Evolutionary conservation across 2,797 vertebrate genomes (phyloP).

Genomic region (Oophaga sylvatica): DNA sequence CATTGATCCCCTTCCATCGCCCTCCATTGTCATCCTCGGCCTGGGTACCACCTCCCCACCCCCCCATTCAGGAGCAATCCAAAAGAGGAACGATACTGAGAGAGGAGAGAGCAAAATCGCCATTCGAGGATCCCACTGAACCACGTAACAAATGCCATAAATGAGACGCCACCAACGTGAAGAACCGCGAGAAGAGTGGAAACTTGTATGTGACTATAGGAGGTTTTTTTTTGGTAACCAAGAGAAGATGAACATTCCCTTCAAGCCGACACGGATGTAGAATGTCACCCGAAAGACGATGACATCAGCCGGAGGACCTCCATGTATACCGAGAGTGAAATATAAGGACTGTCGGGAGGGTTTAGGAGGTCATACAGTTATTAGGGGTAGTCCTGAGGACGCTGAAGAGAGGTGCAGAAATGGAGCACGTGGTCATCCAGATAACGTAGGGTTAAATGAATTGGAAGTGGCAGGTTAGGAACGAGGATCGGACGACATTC

Average conservation of each 20-base stretch:
- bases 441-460: not conserved
- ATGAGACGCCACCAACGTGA: not conserved
- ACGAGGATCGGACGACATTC: constrained; percentile 20
- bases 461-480: not conserved
- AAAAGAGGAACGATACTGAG: not conserved
- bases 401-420: too few relatives aligned
- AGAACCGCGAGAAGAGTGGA: not conserved
- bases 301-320: not conserved
- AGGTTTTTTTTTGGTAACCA: not conserved
- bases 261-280: not conserved
- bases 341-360: not conserved
- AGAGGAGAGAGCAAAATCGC: constrained; percentile 19
- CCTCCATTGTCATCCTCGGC: constrained; percentile 25
- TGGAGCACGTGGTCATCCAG: not conserved
- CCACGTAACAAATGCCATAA: not conserved
- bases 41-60: constrained; percentile 27
- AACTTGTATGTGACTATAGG: not conserved
- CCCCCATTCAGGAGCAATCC: constrained; percentile 34
- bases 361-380: not conserved
- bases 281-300: not conserved
- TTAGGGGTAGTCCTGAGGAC: not conserved
- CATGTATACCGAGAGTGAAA: not conserved
- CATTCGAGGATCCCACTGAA: not conserved
- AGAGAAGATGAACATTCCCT: not conserved
- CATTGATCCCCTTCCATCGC: constrained; percentile 44